Evolutionary conservation across 2,888 invertebrate genomes (phyloP).

Genomic region (Machimus atricapillus): DNA sequence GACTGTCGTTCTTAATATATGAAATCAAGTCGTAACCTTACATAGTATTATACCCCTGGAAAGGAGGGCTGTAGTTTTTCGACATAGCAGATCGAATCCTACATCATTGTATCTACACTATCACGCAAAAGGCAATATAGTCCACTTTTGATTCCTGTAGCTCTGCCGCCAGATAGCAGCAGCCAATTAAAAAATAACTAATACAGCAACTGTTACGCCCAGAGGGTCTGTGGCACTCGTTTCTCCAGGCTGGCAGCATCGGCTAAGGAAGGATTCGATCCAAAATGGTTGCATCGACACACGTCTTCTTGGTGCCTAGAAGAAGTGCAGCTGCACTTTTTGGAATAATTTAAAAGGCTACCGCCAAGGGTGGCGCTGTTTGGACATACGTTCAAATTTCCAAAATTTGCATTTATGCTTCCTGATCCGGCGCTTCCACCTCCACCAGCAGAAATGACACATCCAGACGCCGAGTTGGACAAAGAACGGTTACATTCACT

Average conservation of each 20-base stretch:
- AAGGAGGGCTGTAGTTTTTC: neutral
- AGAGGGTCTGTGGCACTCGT: conserved; percentile 36
- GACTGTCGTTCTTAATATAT: conserved; percentile 23
- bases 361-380: neutral
- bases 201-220: conserved; percentile 44
- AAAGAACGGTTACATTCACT: conserved; percentile 41
- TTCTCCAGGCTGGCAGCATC: conserved; percentile 42
- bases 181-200: conserved; percentile 9
- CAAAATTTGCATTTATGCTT: conserved; percentile 16
- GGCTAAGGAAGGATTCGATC: conserved; percentile 42
- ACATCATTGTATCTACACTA: conserved; percentile 25
- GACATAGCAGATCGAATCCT: neutral
- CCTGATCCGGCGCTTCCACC: conserved; percentile 11
- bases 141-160: conserved; percentile 36
- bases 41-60: neutral
- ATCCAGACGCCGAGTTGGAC: conserved; percentile 41
- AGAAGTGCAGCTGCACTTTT: conserved; percentile 38
- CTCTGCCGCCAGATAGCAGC: neutral
- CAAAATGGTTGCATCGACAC: conserved; percentile 42
- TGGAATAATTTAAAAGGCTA: conserved; percentile 34
- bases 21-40: neutral
- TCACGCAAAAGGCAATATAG: conserved; percentile 34
- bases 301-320: conserved; percentile 31
- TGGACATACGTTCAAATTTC: conserved; percentile 27
- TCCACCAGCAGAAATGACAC: conserved; percentile 53